Percentiles rank a stretch among this genome's conserved stretches.
These are phyloP conservation scores for Notamacropus eugenii DNA, from an alignment of 2,797 vertebrate genomes.

Conservation along the genomic window DNA sequence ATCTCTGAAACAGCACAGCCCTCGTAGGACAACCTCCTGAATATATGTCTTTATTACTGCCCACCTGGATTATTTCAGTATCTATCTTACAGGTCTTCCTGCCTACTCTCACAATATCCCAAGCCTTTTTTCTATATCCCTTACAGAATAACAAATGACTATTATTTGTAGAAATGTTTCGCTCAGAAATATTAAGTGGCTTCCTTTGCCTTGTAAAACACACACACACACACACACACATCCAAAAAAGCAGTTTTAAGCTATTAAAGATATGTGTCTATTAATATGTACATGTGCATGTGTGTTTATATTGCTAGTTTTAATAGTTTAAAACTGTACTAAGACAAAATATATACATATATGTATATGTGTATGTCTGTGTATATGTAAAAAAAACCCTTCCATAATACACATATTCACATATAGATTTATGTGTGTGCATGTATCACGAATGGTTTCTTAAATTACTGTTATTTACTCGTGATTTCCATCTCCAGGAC, in stretches of 20 bases:
- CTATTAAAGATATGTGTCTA: not conserved
- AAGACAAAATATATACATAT: not conserved
- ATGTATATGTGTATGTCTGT: not conserved
- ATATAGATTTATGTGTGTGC: not conserved
- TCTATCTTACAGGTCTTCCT: not conserved
- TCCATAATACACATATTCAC: not conserved
- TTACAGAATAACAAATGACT: not conserved
- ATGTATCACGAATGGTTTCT: too few relatives aligned
- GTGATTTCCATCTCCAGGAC: not conserved
- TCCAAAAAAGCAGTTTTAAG: not conserved
- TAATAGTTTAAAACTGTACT: not conserved
- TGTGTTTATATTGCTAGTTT: not conserved
- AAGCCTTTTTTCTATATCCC: not conserved
- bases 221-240: too few relatives aligned
- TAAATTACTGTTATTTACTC: not conserved
- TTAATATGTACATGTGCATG: not conserved
- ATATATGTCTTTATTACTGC: not conserved
- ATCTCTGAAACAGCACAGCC: not conserved
- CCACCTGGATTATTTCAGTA: not conserved
- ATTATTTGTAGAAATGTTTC: not conserved
- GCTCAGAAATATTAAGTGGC: not conserved
- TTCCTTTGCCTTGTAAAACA: not conserved
- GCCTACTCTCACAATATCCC: not conserved
- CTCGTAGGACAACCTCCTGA: not conserved
- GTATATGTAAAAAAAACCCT: not conserved